These are phyloP conservation scores for Nebria brevicollis DNA, from an alignment of 2,888 invertebrate genomes.

Conservation along the genomic window DNA sequence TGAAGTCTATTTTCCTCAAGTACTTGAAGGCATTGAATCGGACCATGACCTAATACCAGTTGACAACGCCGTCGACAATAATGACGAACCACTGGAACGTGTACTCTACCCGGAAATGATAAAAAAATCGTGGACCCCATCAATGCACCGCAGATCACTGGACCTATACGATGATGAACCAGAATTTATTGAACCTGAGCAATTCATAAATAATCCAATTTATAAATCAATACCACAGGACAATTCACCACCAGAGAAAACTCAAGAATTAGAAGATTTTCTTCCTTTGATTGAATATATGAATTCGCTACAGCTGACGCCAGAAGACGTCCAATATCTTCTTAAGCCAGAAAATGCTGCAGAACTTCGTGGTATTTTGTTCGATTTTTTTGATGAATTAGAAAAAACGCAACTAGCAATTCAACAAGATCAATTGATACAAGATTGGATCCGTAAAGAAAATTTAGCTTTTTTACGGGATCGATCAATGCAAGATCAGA, in stretches of 20 bases:
- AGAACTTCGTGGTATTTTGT: conserved; percentile 51
- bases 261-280: conserved; percentile 54
- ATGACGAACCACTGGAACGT: conserved; percentile 58
- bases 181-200: conserved; percentile 41
- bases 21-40: conserved; percentile 60
- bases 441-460: conserved; percentile 47
- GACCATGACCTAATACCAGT: conserved; percentile 39
- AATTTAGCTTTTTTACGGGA: conserved; percentile 64
- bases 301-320: conserved; percentile 53
- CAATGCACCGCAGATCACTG: conserved; percentile 58
- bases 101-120: conserved; percentile 53
- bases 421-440: conserved; percentile 47
- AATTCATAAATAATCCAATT: conserved; percentile 21
- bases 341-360: conserved; percentile 52
- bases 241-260: conserved; percentile 8
- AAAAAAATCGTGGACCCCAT: conserved; percentile 60
- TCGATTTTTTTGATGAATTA: conserved; percentile 52
- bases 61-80: conserved; percentile 56
- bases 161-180: conserved; percentile 38
- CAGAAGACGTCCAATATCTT: conserved; percentile 55
- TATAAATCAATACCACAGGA: conserved; percentile 4
- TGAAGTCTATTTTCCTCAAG: conserved; percentile 81
- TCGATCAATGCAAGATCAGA: conserved; percentile 51
- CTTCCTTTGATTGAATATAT: conserved; percentile 54
- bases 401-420: conserved; percentile 46